These are phyloP conservation scores for Mergus octosetaceus DNA, from an alignment of 2,797 vertebrate genomes.

Conservation along the genomic window DNA sequence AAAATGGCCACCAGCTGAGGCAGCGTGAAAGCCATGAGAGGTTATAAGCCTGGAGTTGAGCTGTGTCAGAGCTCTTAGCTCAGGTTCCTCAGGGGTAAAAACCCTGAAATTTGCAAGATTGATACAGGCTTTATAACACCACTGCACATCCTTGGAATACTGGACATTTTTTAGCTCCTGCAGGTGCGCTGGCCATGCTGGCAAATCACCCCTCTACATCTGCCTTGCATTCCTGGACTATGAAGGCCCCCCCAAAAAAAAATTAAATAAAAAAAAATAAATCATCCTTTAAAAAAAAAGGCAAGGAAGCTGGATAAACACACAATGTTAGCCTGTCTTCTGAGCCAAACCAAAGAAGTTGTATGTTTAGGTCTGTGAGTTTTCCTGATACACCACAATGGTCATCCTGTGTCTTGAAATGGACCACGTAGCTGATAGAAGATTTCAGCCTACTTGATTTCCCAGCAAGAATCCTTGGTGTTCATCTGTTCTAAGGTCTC, in stretches of 20 bases:
- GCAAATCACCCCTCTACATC: background rate
- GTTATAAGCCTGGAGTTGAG: fast-evolving
- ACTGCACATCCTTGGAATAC: background rate
- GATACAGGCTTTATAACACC: background rate
- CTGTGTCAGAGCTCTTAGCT: background rate
- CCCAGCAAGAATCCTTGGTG: background rate
- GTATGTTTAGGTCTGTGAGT: background rate
- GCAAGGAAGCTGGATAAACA: background rate
- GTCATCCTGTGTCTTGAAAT: background rate
- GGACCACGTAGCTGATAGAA: background rate
- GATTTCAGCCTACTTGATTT: background rate
- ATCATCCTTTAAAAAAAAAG: background rate
- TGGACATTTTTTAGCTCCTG: background rate
- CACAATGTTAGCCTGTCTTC: background rate
- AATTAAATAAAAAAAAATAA: background rate
- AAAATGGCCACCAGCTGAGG: background rate
- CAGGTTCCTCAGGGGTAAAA: background rate
- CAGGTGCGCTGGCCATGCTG: background rate
- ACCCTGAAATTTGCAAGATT: background rate
- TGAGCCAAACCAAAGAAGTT: background rate
- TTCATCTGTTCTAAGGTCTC: background rate
- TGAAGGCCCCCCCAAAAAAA: background rate
- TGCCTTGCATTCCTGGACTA: background rate
- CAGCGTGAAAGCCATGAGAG: background rate
- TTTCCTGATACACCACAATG: background rate